Evolutionary conservation across 2,888 invertebrate genomes (phyloP).

Genomic region (Neoitamus cyanurus): DNA sequence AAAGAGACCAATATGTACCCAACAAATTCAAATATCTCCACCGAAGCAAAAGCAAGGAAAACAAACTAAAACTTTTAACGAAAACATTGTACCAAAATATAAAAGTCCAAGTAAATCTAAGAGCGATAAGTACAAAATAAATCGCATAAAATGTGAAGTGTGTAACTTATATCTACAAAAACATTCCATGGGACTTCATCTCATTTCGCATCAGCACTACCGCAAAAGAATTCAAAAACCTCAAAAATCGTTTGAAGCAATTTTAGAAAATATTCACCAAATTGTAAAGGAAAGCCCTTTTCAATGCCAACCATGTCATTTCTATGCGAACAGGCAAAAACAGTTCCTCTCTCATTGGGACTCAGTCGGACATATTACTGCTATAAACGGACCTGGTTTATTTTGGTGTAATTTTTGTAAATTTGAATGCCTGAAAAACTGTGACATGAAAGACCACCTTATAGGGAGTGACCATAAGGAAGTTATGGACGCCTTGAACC

Average conservation of each 20-base stretch:
- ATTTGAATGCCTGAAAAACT: constrained; percentile 73
- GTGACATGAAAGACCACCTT: constrained; percentile 77
- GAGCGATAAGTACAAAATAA: constrained; percentile 69
- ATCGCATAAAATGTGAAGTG: constrained; percentile 75
- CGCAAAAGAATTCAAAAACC: constrained; percentile 75
- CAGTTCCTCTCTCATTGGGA: constrained; percentile 81
- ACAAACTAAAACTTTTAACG: constrained; percentile 54
- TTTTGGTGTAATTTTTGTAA: constrained; percentile 82
- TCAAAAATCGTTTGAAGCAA: constrained; percentile 71
- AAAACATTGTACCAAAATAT: constrained; percentile 55
- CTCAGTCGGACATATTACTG: constrained; percentile 70
- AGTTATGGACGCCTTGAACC: constrained; percentile 79
- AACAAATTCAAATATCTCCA: constrained; percentile 64
- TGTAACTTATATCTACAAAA: constrained; percentile 77
- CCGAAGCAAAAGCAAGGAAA: constrained; percentile 63
- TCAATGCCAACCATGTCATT: constrained; percentile 86
- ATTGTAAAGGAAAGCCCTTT: constrained; percentile 86
- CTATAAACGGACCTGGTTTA: constrained; percentile 69
- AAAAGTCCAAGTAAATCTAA: constrained; percentile 56
- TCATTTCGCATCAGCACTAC: constrained; percentile 88
- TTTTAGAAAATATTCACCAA: constrained; percentile 80
- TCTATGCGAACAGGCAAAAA: constrained; percentile 82
- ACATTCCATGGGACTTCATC: constrained; percentile 82
- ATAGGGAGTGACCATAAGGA: constrained; percentile 76
- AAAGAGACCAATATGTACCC: constrained; percentile 16